Base-by-base conservation (phyloP, 1,140 invertebrate genomes). In the Hylaeus volcanicus region DNA sequence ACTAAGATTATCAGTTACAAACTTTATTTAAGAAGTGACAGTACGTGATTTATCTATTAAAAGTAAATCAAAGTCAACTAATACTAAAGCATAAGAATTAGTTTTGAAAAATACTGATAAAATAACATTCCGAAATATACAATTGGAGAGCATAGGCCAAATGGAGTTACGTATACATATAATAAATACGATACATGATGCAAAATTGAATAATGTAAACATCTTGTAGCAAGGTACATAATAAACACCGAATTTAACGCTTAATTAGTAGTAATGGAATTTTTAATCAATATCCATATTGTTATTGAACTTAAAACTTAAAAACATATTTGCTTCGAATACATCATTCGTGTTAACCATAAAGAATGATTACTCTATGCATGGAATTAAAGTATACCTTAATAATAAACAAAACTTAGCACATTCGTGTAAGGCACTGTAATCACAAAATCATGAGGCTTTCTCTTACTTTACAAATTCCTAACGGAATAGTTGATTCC, bases 21-120 rank as follows among this genome's bases (percentile, higher is more conserved):
- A 82, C 56, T 86, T 86, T 86, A 86, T 85, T 85, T 75, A 78
- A 72, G 65, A 79, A 84, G 48, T 53, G 51, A 55, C 48, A 77
- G 37, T 78, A 85, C 74, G 81, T 71, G 1, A 66, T 81, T 84
- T 55, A 53, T 64, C 66, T 69, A 71, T 43, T 71, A 77, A 86
- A 76, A 60, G 43, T 55, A 86, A 74, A 58, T 12, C 55, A 70
- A 75, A 82, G 63, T 79, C 63, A 58, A 65, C 39, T 80, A 74
- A 61, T 68, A 83, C 69, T 75, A 69, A 75, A 55, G 37, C 39
- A 61, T 75, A 75, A 45, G n/a, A 74, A 70, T 77, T 77, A 60
- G 1, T 65, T 65, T 39, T n/a, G 0, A 11, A 15, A 60, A 61
- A 78, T 78, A 78, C 58, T 78, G 68, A 63, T 70, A 78, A 71